Conservation (phyloP, 2,888 invertebrate genomes). For the Drepanosiphum platanoidis region DNA sequence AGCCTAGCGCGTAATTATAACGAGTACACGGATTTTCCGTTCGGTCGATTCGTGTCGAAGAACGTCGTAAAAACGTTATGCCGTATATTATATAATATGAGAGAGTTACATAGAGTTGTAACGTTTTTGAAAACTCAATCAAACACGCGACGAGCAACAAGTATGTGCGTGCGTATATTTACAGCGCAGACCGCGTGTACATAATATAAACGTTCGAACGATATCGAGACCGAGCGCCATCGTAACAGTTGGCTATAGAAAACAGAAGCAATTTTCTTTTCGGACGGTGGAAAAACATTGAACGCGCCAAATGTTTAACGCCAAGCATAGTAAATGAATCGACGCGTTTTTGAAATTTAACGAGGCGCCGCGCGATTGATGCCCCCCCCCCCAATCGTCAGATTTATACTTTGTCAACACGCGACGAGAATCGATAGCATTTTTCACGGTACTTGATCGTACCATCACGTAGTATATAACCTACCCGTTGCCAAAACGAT, state of each 20-base stretch:
- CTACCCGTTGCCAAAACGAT: no score
- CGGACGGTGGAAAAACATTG: neutral
- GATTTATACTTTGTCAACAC: no score
- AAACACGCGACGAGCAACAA: neutral
- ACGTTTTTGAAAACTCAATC: neutral
- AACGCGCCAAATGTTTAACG: neutral
- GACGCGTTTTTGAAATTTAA: no score
- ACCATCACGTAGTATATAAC: no score
- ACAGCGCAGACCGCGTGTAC: neutral
- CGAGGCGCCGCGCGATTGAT: no score
- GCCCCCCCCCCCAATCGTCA: no score
- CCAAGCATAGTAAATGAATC: no score
- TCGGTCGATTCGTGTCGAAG: neutral
- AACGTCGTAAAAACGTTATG: neutral
- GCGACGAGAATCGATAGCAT: no score
- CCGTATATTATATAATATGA: neutral
- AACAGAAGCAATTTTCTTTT: neutral
- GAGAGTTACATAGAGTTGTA: neutral
- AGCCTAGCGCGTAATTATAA: neutral
- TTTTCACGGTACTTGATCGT: no score
- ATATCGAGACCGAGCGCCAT: neutral
- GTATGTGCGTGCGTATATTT: neutral
- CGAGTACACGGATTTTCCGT: neutral
- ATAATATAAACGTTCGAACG: neutral
- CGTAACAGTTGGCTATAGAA: neutral